A percentile compares a stretch with the other conserved stretches of the same genome.
phyloP scores from a whole-genome alignment of 1,140 invertebrate genomes.

The Drosophila melanica region DNA sequence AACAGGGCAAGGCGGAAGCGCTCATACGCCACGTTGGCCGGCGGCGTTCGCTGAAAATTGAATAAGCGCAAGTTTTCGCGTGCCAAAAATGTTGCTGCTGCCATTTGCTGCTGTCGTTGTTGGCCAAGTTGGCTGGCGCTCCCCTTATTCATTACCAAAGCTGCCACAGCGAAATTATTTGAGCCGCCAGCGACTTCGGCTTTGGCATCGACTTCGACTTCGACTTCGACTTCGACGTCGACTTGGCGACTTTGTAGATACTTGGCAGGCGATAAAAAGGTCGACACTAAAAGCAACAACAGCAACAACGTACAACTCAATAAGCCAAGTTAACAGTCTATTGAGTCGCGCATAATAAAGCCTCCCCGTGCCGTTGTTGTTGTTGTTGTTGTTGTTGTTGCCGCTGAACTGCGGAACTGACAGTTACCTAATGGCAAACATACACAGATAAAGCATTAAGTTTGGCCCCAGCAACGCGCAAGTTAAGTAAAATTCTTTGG shows the following conservation, averaged over 20 bases:
- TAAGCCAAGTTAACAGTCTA: conserved; percentile 80
- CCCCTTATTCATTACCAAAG: conserved; percentile 70
- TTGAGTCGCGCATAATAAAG: conserved; percentile 55
- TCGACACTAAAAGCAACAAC: conserved; percentile 43
- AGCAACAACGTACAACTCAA: conserved; percentile 67
- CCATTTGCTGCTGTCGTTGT: conserved; percentile 20
- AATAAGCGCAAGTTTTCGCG: conserved; percentile 79
- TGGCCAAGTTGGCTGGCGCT: conserved; percentile 21
- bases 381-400: background rate
- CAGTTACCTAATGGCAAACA: conserved; percentile 83
- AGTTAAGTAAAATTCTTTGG: conserved; percentile 53
- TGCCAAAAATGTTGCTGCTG: conserved; percentile 71
- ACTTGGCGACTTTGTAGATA: conserved; percentile 72
- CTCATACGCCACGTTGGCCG: conserved; percentile 77
- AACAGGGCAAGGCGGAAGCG: conserved; percentile 70
- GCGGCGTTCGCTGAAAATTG: conserved; percentile 70
- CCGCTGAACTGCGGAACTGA: conserved; percentile 68
- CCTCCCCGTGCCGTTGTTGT: background rate
- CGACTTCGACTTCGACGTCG: conserved; percentile 10
- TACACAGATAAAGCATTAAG: conserved; percentile 80
- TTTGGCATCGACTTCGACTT: conserved; percentile 23
- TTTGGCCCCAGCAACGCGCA: conserved; percentile 50
- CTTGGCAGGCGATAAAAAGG: conserved; percentile 77
- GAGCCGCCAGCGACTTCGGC: conserved; percentile 39
- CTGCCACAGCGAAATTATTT: conserved; percentile 70